These are phyloP conservation scores for Dromaius novaehollandiae DNA, from an alignment of 2,113 vertebrate genomes.

Conservation along the genomic window DNA sequence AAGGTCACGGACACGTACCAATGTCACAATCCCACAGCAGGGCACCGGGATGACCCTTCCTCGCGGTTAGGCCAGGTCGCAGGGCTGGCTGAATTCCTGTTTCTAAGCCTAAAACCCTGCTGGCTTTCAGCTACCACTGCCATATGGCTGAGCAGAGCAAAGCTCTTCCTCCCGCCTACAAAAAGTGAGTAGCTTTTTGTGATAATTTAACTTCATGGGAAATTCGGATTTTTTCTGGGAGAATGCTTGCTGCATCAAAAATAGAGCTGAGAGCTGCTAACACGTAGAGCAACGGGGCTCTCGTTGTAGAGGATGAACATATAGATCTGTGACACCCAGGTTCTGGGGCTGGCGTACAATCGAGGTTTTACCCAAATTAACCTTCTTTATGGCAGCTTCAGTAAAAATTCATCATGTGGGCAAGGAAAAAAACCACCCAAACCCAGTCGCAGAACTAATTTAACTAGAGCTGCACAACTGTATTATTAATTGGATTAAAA, in stretches of 20 bases:
- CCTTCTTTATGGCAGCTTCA: background rate
- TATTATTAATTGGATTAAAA: background rate
- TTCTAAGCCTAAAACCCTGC: background rate
- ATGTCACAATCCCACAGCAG: rapidly evolving
- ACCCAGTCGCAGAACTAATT: background rate
- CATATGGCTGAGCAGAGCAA: background rate
- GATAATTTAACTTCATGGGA: background rate
- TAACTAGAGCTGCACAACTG: background rate
- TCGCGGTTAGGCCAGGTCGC: too few relatives aligned
- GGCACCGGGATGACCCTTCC: background rate
- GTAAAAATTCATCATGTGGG: too few relatives aligned
- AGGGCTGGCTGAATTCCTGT: background rate
- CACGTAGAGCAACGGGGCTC: background rate
- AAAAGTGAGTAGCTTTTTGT: background rate
- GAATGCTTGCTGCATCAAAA: background rate
- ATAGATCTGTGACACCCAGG: background rate
- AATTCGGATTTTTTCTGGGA: background rate
- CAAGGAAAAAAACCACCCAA: background rate
- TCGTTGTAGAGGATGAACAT: rapidly evolving
- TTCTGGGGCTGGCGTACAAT: rapidly evolving
- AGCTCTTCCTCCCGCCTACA: background rate
- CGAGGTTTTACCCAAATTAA: background rate
- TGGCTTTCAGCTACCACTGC: background rate
- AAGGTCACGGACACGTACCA: background rate
- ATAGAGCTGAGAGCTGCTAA: background rate